Percentiles rank a stretch among this genome's conserved stretches.
Conservation (phyloP, 2,888 invertebrate genomes). For the Tipula confusa region DNA sequence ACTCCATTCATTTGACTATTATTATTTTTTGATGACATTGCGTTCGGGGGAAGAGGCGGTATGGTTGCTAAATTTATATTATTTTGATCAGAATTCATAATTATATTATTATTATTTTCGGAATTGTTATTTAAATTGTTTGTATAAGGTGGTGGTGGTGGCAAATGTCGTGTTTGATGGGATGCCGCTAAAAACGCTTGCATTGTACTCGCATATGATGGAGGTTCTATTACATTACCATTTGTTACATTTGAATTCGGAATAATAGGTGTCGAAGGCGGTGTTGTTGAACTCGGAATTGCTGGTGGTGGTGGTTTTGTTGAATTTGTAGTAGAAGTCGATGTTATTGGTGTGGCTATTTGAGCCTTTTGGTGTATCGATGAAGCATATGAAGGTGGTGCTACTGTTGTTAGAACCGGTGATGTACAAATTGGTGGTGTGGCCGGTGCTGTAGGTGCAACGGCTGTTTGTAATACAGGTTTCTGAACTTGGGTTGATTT, state of each 20-base stretch:
- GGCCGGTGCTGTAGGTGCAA: conserved; percentile 80
- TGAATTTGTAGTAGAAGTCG: conserved; percentile 52
- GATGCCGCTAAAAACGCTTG: conserved; percentile 56
- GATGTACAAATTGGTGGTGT: conserved; percentile 53
- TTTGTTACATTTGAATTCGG: conserved; percentile 40
- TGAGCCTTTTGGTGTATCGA: conserved; percentile 69
- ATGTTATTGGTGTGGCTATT: conserved; percentile 45
- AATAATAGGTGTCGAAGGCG: conserved; percentile 39
- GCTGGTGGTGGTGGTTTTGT: conserved; percentile 55
- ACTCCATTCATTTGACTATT: conserved; percentile 31
- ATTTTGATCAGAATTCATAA: conserved; percentile 42
- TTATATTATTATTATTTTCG: conserved; percentile 37
- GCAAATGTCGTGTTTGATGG: conserved; percentile 53
- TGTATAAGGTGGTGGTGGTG: conserved; percentile 67
- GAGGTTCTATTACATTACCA: conserved; percentile 66
- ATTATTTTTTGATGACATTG: conserved; percentile 46
- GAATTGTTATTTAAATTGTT: conserved; percentile 41
- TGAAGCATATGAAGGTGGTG: conserved; percentile 78
- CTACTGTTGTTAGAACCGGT: conserved; percentile 51
- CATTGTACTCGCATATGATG: conserved; percentile 89
- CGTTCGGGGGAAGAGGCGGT: conserved; percentile 54
- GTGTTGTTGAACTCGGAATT: conserved; percentile 47
- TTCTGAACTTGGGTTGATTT: conserved; percentile 94
- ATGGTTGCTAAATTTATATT: conserved; percentile 51
- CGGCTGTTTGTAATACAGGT: conserved; percentile 90